These are phyloP conservation scores for Thereva nobilitata DNA, from an alignment of 2,888 invertebrate species.

Conservation along the genomic window DNA sequence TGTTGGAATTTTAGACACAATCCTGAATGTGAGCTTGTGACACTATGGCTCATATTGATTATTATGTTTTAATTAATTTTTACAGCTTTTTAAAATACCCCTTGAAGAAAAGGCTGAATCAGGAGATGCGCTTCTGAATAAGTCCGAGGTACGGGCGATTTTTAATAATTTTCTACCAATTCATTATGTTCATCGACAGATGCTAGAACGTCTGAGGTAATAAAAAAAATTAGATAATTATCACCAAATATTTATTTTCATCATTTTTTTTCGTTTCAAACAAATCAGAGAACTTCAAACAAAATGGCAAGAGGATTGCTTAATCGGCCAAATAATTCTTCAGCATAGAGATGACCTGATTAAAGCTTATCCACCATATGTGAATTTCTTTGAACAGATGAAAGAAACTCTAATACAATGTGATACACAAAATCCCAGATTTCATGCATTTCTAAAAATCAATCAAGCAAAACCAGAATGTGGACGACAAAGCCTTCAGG, in stretches of 20 bases:
- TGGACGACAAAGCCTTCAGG: slow-evolving; percentile 92
- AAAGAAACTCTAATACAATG: slow-evolving; percentile 90
- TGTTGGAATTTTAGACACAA: slow-evolving; percentile 90
- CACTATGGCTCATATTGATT: background rate
- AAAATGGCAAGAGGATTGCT: slow-evolving; percentile 87
- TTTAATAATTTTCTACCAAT: slow-evolving; percentile 95
- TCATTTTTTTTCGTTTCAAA: background rate
- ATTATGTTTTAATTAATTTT: slow-evolving; percentile 38
- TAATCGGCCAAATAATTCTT: slow-evolving; percentile 85
- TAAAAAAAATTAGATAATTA: background rate
- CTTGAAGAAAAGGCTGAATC: slow-evolving; percentile 85
- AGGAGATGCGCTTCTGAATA: slow-evolving; percentile 76
- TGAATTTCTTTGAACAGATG: slow-evolving; percentile 97
- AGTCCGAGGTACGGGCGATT: slow-evolving; percentile 90
- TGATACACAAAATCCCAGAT: slow-evolving; percentile 90
- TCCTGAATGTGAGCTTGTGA: slow-evolving; percentile 74
- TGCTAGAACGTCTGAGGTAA: slow-evolving; percentile 64
- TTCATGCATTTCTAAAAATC: slow-evolving; percentile 97
- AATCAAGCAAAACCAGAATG: slow-evolving; percentile 94
- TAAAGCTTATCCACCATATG: slow-evolving; percentile 96
- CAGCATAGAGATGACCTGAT: slow-evolving; percentile 85
- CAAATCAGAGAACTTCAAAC: slow-evolving; percentile 49
- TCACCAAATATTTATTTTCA: background rate
- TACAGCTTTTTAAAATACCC: slow-evolving; percentile 89
- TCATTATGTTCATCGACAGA: slow-evolving; percentile 86